A percentile compares a stretch with the other conserved stretches of the same genome.
phyloP scores from a whole-genome alignment of 2,888 invertebrate genomes.

The Melipona beecheii region DNA sequence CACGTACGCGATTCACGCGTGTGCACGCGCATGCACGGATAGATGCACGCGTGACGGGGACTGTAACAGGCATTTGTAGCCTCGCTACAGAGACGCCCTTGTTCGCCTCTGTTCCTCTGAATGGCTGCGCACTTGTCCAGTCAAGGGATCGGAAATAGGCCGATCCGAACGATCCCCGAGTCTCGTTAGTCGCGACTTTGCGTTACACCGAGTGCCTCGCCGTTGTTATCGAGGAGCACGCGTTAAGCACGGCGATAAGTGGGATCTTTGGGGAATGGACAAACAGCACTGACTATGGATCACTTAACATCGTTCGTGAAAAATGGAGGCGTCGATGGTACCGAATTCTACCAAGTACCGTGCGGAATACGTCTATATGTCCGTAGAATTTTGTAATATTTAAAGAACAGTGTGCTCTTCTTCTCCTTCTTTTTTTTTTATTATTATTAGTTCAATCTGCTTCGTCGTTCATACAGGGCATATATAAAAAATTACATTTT shows the following conservation, averaged over 20 bases:
- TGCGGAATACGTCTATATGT: too few species aligned
- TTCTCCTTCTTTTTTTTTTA: too few species aligned
- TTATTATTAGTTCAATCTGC: too few species aligned
- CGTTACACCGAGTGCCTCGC: neutral
- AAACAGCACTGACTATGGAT: neutral
- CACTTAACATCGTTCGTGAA: too few species aligned
- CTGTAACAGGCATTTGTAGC: constrained; percentile 40
- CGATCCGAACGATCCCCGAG: constrained; percentile 7
- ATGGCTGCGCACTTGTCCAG: constrained; percentile 62
- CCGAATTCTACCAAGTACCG: neutral
- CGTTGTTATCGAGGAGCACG: neutral
- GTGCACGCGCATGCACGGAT: constrained; percentile 7
- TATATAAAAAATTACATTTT: too few species aligned
- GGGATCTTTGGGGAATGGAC: neutral
- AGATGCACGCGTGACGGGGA: constrained; percentile 31
- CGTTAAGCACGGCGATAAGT: too few species aligned
- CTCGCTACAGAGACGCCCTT: constrained; percentile 20
- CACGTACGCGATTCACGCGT: constrained; percentile 1
- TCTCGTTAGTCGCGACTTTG: neutral
- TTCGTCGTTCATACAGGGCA: too few species aligned
- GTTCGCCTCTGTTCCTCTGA: constrained; percentile 25
- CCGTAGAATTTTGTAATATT: too few species aligned
- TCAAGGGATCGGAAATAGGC: constrained; percentile 50
- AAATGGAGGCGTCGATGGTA: too few species aligned
- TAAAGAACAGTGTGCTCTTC: too few species aligned